These are phyloP conservation scores for Listronotus bonariensis DNA, from an alignment of 1,140 invertebrate species.

Conservation along the genomic window DNA sequence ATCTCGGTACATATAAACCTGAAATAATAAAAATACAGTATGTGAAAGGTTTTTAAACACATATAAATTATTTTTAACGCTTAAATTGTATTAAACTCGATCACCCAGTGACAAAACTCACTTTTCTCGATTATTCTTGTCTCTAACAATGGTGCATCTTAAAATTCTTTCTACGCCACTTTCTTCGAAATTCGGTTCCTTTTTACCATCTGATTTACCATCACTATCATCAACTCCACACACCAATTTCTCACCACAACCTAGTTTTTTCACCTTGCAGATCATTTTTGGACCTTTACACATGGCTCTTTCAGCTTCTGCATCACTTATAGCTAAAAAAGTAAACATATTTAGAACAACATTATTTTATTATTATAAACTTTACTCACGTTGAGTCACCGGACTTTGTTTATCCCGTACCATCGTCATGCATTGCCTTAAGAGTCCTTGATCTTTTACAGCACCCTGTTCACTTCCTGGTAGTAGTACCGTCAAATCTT, in stretches of 20 bases:
- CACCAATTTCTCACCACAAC: conserved; percentile 23
- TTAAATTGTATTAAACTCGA: no score
- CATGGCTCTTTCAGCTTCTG: conserved; percentile 14
- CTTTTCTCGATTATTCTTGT: conserved; percentile 16
- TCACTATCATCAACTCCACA: conserved; percentile 3
- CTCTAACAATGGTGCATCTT: conserved; percentile 13
- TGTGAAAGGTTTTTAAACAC: no score
- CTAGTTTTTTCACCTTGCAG: conserved; percentile 30
- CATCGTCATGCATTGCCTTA: conserved; percentile 14
- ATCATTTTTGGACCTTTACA: conserved; percentile 12
- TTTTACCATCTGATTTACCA: background rate
- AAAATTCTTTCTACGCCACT: conserved; percentile 8
- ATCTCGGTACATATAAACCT: conserved; percentile 24
- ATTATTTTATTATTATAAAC: background rate
- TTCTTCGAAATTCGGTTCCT: background rate
- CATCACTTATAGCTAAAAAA: conserved; percentile 22
- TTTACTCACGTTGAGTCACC: conserved; percentile 12
- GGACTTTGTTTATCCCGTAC: background rate
- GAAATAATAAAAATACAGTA: background rate
- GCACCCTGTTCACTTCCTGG: background rate
- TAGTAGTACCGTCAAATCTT: conserved; percentile 1
- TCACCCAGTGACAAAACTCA: background rate
- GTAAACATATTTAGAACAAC: conserved; percentile 1
- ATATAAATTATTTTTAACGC: no score
- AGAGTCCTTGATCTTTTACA: conserved; percentile 17